Base-by-base conservation (phyloP, 2,113 vertebrate genomes). In the Phodopus roborovskii region DNA sequence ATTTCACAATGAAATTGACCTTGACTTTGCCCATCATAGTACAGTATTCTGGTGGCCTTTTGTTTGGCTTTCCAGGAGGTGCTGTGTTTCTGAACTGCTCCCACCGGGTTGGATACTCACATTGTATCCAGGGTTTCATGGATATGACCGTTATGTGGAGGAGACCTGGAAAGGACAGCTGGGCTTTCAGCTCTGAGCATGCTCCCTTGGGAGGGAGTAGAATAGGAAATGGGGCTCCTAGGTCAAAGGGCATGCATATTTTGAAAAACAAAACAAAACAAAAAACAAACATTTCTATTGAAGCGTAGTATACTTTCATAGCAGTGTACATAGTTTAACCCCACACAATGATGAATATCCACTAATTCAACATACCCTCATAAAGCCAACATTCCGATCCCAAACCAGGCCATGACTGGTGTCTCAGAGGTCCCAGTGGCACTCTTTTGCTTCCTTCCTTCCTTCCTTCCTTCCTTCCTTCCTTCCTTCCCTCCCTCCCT, bases 221-320 rank as follows among this genome's bases (percentile, higher is more conserved):
- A 77, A 60, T 58, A 87, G 53, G 16, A 75, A 86, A 58, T 39
- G 39, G 24, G 86, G 62, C 94, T 79, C 22, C 58, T 56, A 70
- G 36, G 64, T 92, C 81, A 91, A 91, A 96, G 74, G 58, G 58
- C 42, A 75, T 70, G 24, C 28, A n/a, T 60, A 83, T 48, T 60
- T 85, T 22, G 7, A 68, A 68, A 33, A 53, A n/a, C n/a, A n/a
- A n/a, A n/a, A n/a, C n/a, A n/a, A 26, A 56, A 53, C 9, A 66
- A 66, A 28, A 2, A 20, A 45, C 45, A 39, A 22, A 17, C 20
- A 24, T 42, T 84, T 64, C 15, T 66, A 1, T 30, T 45, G 36
- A 66, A 79, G 22, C 3, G 50, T 68, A 42, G 26, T 83, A 30
- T 26, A 20, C 6, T 3, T 50, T 42, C 5, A 66, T 64, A 74